A percentile compares a stretch with the other conserved stretches of the same genome.
These are phyloP conservation scores for Spatulosminthurus flaviceps DNA, from an alignment of 2,888 invertebrate genomes.

Conservation along the genomic window DNA sequence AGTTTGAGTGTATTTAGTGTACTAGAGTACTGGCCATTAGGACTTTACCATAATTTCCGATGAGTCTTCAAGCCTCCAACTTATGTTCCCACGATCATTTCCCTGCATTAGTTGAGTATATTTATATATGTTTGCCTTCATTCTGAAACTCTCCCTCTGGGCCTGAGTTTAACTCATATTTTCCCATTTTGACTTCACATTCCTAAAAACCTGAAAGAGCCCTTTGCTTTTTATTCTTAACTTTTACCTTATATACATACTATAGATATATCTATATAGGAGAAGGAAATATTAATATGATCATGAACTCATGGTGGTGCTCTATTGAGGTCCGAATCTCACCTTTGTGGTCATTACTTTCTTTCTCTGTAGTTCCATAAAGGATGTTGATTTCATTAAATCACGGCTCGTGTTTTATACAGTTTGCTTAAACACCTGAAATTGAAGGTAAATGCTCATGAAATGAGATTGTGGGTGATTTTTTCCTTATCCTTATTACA, in stretches of 20 bases:
- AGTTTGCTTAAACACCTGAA: too few relatives aligned
- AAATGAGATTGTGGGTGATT: background rate
- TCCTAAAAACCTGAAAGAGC: background rate
- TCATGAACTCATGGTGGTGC: background rate
- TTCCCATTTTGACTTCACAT: conserved; percentile 33
- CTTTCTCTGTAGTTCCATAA: background rate
- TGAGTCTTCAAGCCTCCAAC: background rate
- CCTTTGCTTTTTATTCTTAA: background rate
- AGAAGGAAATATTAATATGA: background rate
- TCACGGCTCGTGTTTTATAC: too few relatives aligned
- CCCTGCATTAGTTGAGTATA: conserved; percentile 2
- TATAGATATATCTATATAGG: background rate
- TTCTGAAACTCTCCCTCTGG: conserved; percentile 27
- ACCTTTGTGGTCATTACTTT: too few relatives aligned
- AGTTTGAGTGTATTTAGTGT: background rate
- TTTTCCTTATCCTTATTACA: too few relatives aligned
- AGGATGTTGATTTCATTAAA: background rate
- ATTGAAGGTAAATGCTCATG: background rate
- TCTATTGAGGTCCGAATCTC: background rate
- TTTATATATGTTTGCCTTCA: background rate
- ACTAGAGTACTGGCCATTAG: background rate
- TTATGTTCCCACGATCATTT: conserved; percentile 40
- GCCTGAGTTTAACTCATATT: conserved; percentile 36
- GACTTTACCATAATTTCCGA: background rate
- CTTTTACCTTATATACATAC: background rate